These are phyloP conservation scores for Drosophila dunni DNA, from an alignment of 1,140 invertebrate species.

Conservation along the genomic window DNA sequence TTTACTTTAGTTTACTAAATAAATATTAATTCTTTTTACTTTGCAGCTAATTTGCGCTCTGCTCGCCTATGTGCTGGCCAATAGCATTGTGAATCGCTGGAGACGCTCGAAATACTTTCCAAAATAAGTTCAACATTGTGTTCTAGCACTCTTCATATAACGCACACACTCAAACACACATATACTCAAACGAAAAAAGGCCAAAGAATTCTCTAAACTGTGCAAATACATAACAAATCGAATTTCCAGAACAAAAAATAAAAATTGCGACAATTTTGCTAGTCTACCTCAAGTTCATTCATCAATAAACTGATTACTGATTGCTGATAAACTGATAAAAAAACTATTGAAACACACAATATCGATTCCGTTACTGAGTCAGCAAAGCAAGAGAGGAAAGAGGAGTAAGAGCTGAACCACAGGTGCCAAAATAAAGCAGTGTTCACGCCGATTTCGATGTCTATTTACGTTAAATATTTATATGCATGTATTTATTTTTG, in stretches of 20 bases:
- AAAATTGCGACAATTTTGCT: slow-evolving; percentile 49
- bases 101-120: slow-evolving; percentile 80
- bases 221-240: slow-evolving; percentile 54
- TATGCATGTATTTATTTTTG: slow-evolving; percentile 46
- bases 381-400: not conserved
- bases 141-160: slow-evolving; percentile 29
- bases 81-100: slow-evolving; percentile 82
- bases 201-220: slow-evolving; percentile 80
- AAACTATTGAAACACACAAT: not conserved
- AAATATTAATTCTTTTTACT: not conserved
- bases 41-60: slow-evolving; percentile 70
- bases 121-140: slow-evolving; percentile 54
- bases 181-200: slow-evolving; percentile 38
- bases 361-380: slow-evolving; percentile 15
- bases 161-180: slow-evolving; percentile 45
- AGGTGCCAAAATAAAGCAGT: slow-evolving; percentile 48
- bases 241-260: slow-evolving; percentile 59
- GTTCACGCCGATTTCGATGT: slow-evolving; percentile 55
- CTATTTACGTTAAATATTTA: slow-evolving; percentile 36
- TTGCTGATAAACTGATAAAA: slow-evolving; percentile 2
- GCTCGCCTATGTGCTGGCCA: slow-evolving; percentile 74
- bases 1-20: not conserved
- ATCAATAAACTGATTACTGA: slow-evolving; percentile 6
- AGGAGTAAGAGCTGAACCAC: slow-evolving; percentile 18
- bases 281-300: slow-evolving; percentile 60